Conservation (phyloP, 1,140 invertebrate genomes). For the Linepithema humile region DNA sequence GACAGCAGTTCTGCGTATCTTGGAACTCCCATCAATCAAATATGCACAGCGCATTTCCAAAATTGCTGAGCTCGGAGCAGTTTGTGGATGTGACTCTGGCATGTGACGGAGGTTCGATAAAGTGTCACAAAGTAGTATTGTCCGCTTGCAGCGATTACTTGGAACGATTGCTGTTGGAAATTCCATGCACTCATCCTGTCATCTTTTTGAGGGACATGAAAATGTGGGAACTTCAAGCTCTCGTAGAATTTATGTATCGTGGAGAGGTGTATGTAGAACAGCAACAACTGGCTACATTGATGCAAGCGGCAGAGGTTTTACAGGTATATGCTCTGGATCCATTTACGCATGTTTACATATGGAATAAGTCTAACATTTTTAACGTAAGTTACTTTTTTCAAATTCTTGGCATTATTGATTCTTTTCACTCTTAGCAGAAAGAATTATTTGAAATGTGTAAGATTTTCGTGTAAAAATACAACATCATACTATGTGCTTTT, state of each 20-base stretch:
- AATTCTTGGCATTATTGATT: background rate
- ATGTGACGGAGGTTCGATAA: constrained; percentile 93
- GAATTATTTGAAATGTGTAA: too few species aligned
- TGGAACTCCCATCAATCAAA: constrained; percentile 89
- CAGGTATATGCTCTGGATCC: constrained; percentile 85
- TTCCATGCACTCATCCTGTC: constrained; percentile 94
- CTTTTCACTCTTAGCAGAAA: background rate
- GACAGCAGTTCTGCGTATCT: constrained; percentile 86
- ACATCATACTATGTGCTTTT: background rate
- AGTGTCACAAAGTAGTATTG: constrained; percentile 94
- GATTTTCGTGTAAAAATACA: background rate
- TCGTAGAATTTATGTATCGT: constrained; percentile 95
- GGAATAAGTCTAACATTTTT: background rate
- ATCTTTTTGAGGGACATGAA: constrained; percentile 93
- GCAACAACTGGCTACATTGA: constrained; percentile 90
- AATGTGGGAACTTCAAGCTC: constrained; percentile 90
- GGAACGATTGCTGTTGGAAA: constrained; percentile 91
- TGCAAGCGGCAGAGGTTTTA: constrained; percentile 92
- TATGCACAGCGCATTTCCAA: constrained; percentile 88
- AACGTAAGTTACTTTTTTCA: background rate
- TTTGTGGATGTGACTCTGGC: constrained; percentile 96
- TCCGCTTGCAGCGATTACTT: constrained; percentile 94
- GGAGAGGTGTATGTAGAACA: constrained; percentile 94
- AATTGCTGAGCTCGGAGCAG: constrained; percentile 92
- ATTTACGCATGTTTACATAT: background rate